Evolutionary conservation across 2,797 vertebrate genomes (phyloP), one percentile per base, ranked within the genome.

Genomic region (Sebastes trivittatus): DNA sequence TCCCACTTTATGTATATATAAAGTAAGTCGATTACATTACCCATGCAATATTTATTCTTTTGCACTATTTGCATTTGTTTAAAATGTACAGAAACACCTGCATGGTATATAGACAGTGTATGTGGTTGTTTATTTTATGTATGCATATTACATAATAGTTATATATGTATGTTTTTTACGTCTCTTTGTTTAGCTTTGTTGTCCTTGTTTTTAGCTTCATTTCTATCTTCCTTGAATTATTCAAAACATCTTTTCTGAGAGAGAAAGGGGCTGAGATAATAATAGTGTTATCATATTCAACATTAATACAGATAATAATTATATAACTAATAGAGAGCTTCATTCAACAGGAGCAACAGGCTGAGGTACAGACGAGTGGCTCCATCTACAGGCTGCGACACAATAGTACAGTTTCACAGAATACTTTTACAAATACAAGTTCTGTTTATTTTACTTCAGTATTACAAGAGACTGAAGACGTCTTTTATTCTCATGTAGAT

Each of bases 341-440:
- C 20, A 7, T 32, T 23, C 10, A n/a, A 0, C 4, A 5, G 3
- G 7, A 65, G n/a, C 3, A 34, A 16, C 38, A 36, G 29, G 25
- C 5, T 42, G 34, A 63, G 56, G 58, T 62, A 34, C 23, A 27
- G 76, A 46, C 5, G 1, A 7, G 59, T 83, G 67, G 75, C 72
- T 61, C 84, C 89, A 79, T 38, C 90, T 90, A 30, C 23, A 55
- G 90, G 78, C 16, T 23, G 23, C 1, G 1, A 16, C 1, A 8
- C 38, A 38, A 2, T 11, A 77, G 22, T 64, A 74, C 83, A 78
- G 3, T n/a, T 4, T 77, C 13, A 66, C 54, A 11, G 5, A 42
- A 46, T 20, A 34, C 16, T 5, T 32, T n/a, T 42, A 16, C 13
- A 32, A 23, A 23, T 32, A 8, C 14, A 27, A 8, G 23, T 29